Evolutionary conservation across 2,888 invertebrate species (phyloP).

Genomic region (Cephus rjabovi): DNA sequence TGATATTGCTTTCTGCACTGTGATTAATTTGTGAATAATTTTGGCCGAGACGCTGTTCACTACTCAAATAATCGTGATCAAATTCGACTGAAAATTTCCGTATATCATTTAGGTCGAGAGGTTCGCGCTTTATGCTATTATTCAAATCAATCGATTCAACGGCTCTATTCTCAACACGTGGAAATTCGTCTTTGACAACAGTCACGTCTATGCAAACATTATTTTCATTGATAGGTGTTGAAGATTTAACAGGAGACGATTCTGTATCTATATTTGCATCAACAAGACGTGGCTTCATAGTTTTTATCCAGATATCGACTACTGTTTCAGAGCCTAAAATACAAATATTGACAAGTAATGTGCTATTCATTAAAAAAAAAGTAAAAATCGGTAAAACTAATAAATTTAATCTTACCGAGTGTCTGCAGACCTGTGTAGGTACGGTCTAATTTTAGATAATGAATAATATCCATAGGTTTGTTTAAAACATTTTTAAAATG

Average conservation of each 20-base stretch:
- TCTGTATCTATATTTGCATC: neutral
- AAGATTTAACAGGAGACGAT: neutral
- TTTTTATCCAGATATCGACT: slow-evolving; percentile 75
- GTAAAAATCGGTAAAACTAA: no score
- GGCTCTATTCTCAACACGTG: neutral
- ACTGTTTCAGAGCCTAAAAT: slow-evolving; percentile 82
- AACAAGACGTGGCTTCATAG: neutral
- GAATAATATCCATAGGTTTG: slow-evolving; percentile 83
- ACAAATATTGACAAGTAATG: slow-evolving; percentile 20
- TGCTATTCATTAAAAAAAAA: neutral
- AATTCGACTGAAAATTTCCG: slow-evolving; percentile 9
- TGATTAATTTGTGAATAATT: neutral
- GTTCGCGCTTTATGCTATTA: neutral
- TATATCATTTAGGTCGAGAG: neutral
- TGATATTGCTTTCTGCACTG: slow-evolving; percentile 16
- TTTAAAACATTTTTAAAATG: slow-evolving; percentile 81
- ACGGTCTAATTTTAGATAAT: slow-evolving; percentile 83
- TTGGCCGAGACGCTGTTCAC: neutral
- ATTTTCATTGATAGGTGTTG: neutral
- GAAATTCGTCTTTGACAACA: slow-evolving; percentile 10
- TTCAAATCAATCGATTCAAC: neutral
- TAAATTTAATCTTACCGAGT: slow-evolving; percentile 69
- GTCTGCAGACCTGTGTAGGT: slow-evolving; percentile 87
- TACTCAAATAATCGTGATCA: slow-evolving; percentile 18
- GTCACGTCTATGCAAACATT: slow-evolving; percentile 6